These are phyloP conservation scores for Myiopsitta monachus DNA, from an alignment of 2,113 vertebrate genomes.

Conservation along the genomic window DNA sequence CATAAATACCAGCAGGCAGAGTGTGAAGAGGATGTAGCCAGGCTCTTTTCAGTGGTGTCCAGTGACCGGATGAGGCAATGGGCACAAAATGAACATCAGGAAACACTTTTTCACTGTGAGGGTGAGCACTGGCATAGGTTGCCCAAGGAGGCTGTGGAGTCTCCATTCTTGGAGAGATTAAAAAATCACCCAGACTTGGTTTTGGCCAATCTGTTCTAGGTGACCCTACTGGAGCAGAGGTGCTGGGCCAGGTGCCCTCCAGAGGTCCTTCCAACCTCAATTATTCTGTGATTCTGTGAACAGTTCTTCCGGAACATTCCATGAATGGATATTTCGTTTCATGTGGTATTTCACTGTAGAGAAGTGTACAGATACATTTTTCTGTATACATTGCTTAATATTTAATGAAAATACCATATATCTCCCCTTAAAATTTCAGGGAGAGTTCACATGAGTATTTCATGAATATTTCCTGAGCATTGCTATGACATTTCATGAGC, in stretches of 20 bases:
- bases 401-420: conserved; percentile 11
- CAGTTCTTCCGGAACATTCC: background rate
- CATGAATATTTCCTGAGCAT: background rate
- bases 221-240: background rate
- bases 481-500: background rate
- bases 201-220: background rate
- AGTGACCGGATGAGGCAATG: background rate
- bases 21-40: background rate
- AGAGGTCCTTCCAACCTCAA: background rate
- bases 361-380: background rate
- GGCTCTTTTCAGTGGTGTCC: background rate
- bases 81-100: background rate
- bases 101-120: background rate
- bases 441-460: background rate
- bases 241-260: background rate
- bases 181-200: background rate
- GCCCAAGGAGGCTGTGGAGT: background rate
- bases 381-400: background rate
- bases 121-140: background rate
- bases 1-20: background rate
- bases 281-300: background rate
- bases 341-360: background rate
- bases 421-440: background rate
- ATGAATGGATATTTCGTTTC: background rate
- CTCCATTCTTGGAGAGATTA: background rate